phyloP scores from a whole-genome alignment of 2,113 vertebrate genomes.

The Hippocampus mohnikei region DNA sequence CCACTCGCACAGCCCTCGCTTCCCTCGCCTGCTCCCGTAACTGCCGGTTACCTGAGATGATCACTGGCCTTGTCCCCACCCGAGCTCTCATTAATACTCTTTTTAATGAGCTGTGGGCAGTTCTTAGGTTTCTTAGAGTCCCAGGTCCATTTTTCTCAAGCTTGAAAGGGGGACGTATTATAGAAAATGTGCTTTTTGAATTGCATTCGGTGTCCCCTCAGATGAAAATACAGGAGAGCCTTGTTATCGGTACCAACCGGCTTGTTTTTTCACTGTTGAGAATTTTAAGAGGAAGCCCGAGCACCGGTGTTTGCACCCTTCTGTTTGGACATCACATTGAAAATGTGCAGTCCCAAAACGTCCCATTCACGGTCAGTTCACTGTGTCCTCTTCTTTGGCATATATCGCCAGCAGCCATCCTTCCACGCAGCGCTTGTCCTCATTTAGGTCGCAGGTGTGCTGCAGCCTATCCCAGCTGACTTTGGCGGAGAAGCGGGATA shows the following conservation, averaged over 20 bases:
- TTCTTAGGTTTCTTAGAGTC: background rate
- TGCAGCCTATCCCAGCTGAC: too few species aligned
- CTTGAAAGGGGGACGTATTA: background rate
- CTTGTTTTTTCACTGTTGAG: background rate
- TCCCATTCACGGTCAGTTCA: background rate
- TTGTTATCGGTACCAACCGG: background rate
- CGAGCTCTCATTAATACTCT: slow-evolving; percentile 51
- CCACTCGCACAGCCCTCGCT: slow-evolving; percentile 39
- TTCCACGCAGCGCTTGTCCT: background rate
- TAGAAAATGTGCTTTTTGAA: background rate
- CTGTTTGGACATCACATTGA: background rate
- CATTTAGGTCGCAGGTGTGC: too few species aligned
- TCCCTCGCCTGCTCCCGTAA: slow-evolving; percentile 39
- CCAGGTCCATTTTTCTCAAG: background rate
- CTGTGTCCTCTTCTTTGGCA: slow-evolving; percentile 6
- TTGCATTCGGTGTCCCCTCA: background rate
- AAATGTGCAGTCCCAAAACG: background rate
- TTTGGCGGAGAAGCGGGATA: too few species aligned
- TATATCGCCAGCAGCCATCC: slow-evolving; percentile 26
- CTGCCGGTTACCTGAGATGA: slow-evolving; percentile 54
- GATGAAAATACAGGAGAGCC: background rate
- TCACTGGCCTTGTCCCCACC: slow-evolving; percentile 34
- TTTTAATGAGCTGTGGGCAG: slow-evolving; percentile 27
- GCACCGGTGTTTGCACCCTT: background rate
- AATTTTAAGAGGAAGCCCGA: background rate